Conservation (phyloP, 2,113 vertebrate genomes). For the Ploceus nigricollis region DNA sequence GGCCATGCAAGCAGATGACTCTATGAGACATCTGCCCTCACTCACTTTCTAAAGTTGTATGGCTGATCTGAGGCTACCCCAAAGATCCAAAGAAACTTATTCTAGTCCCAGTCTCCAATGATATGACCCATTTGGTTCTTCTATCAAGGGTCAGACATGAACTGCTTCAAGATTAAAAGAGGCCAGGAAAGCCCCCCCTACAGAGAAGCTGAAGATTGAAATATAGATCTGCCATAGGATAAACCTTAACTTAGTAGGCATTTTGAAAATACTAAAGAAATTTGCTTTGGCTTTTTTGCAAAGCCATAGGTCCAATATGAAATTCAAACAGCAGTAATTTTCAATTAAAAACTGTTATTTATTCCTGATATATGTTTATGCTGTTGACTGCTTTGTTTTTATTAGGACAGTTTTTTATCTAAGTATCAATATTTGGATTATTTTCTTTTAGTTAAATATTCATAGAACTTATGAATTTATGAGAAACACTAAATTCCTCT, state of each 20-base stretch:
- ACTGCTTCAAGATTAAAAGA: background rate
- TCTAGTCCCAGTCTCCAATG: background rate
- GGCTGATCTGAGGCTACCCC: background rate
- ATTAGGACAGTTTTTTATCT: background rate
- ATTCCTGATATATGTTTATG: background rate
- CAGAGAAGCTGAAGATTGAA: background rate
- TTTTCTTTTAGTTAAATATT: background rate
- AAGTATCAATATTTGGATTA: background rate
- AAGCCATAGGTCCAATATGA: background rate
- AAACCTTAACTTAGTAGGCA: background rate
- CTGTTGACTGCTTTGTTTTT: background rate
- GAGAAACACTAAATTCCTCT: background rate
- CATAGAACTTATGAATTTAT: background rate
- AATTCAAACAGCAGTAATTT: background rate
- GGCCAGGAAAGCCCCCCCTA: background rate
- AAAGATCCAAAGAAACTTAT: background rate
- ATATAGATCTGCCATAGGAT: background rate
- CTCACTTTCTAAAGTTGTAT: background rate
- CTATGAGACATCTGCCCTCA: background rate
- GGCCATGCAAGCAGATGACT: background rate
- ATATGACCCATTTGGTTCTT: background rate
- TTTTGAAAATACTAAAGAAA: background rate
- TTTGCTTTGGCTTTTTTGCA: background rate
- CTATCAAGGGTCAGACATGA: background rate
- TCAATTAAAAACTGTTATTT: background rate